Conservation (phyloP, 2,888 invertebrate genomes). For the Drosophila mercatorum region DNA sequence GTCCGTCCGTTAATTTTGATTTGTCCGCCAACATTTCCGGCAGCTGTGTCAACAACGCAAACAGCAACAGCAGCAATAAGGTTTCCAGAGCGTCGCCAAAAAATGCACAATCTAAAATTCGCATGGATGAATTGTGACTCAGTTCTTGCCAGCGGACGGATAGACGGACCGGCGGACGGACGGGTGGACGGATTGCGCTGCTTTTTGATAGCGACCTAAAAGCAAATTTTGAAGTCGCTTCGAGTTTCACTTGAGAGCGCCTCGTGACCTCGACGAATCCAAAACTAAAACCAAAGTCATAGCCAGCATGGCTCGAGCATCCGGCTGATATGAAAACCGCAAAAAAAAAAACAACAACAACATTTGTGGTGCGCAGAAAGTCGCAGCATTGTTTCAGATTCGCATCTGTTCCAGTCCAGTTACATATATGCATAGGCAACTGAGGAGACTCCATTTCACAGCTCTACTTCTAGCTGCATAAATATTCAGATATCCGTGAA, state of each 20-base stretch:
- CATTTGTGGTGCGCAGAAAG: slow-evolving; percentile 37
- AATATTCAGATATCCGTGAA: slow-evolving; percentile 19
- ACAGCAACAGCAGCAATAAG: not conserved
- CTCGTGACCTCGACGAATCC: slow-evolving; percentile 62
- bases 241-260: slow-evolving; percentile 66
- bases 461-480: slow-evolving; percentile 16
- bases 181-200: slow-evolving; percentile 13
- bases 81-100: slow-evolving; percentile 25
- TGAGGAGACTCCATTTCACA: slow-evolving; percentile 17
- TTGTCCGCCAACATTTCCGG: slow-evolving; percentile 28
- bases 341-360: slow-evolving; percentile 9
- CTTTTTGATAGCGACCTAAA: slow-evolving; percentile 37
- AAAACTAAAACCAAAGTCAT: slow-evolving; percentile 20
- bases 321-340: slow-evolving; percentile 51
- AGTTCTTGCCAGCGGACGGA: slow-evolving; percentile 11
- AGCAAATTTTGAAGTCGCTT: slow-evolving; percentile 26
- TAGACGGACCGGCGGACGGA: not conserved
- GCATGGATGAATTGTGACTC: slow-evolving; percentile 29
- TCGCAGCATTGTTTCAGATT: slow-evolving; percentile 47
- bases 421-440: slow-evolving; percentile 52
- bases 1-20: slow-evolving; percentile 27
- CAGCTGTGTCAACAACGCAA: slow-evolving; percentile 32
- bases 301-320: slow-evolving; percentile 28
- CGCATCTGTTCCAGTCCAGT: slow-evolving; percentile 46
- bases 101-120: slow-evolving; percentile 12